Evolutionary conservation across 2,888 invertebrate genomes (phyloP).

Genomic region (Notodonta ziczac): DNA sequence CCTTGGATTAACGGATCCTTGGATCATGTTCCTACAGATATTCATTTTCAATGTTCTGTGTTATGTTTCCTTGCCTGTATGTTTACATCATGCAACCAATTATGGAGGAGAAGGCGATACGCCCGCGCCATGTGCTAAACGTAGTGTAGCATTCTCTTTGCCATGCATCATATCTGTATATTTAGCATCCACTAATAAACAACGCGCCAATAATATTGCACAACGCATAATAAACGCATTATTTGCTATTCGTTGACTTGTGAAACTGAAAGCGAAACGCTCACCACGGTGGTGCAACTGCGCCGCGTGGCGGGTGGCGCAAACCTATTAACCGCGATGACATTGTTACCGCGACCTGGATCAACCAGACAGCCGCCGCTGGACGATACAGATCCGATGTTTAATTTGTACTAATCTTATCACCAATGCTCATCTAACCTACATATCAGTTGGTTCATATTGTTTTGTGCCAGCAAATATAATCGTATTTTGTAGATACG

Average conservation of each 20-base stretch:
- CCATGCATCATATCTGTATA: no score
- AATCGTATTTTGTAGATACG: neutral
- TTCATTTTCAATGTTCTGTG: no score
- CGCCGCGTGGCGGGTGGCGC: conserved; percentile 5
- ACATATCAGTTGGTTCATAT: neutral
- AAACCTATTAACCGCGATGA: conserved; percentile 7
- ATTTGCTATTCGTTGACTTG: conserved; percentile 27
- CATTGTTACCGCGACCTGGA: neutral
- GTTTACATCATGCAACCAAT: no score
- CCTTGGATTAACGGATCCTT: no score
- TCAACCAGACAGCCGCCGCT: no score
- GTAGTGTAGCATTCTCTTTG: no score
- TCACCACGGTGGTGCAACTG: conserved; percentile 13
- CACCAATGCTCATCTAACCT: neutral
- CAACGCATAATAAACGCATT: conserved; percentile 14
- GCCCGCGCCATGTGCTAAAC: no score
- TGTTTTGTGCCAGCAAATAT: neutral
- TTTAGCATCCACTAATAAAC: neutral
- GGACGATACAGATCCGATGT: neutral
- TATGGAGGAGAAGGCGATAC: neutral
- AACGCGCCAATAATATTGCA: neutral
- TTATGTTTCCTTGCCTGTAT: no score
- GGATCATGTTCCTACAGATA: no score
- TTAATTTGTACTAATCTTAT: conserved; percentile 2
- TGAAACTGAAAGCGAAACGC: conserved; percentile 21